phyloP scores from a whole-genome alignment of 2,797 vertebrate species.

The Myripristis murdjan region DNA sequence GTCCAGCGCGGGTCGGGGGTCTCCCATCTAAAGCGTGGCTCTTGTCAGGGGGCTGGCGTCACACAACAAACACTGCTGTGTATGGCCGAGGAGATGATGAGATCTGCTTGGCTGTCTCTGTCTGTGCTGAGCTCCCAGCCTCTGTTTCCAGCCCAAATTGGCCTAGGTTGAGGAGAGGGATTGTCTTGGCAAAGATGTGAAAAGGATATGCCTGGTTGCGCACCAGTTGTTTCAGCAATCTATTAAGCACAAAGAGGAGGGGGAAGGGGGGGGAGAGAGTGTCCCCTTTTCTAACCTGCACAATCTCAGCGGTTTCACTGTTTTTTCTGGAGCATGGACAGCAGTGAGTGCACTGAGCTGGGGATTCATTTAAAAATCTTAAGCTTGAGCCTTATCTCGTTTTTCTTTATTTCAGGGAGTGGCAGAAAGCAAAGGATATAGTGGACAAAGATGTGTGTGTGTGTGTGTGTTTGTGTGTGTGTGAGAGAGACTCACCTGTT shows the following conservation, averaged over 20 bases:
- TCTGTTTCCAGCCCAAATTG: constrained; percentile 66
- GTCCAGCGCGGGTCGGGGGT: neutral
- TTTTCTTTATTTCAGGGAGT: constrained; percentile 58
- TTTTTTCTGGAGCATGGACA: constrained; percentile 17
- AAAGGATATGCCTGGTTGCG: constrained; percentile 73
- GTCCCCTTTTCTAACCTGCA: constrained; percentile 37
- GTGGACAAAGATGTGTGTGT: constrained; percentile 34
- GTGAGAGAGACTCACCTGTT: constrained; percentile 71
- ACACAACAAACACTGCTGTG: constrained; percentile 49
- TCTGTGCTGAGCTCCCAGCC: constrained; percentile 46
- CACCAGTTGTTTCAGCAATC: constrained; percentile 74
- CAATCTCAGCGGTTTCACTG: neutral
- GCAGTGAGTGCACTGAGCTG: neutral
- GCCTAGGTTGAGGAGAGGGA: constrained; percentile 71
- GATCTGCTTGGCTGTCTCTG: constrained; percentile 51
- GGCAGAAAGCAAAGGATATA: constrained; percentile 43
- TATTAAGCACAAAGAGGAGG: constrained; percentile 63
- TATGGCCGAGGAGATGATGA: constrained; percentile 64
- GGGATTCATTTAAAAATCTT: constrained; percentile 50
- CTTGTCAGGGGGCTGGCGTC: constrained; percentile 45
- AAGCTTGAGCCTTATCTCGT: constrained; percentile 22
- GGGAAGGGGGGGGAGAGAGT: constrained; percentile 26
- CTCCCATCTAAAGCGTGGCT: constrained; percentile 24
- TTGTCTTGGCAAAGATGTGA: constrained; percentile 79
- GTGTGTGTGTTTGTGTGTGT: constrained; percentile 1